These are phyloP conservation scores for Leucophora obtusa DNA, from an alignment of 2,888 invertebrate genomes.

Conservation along the genomic window DNA sequence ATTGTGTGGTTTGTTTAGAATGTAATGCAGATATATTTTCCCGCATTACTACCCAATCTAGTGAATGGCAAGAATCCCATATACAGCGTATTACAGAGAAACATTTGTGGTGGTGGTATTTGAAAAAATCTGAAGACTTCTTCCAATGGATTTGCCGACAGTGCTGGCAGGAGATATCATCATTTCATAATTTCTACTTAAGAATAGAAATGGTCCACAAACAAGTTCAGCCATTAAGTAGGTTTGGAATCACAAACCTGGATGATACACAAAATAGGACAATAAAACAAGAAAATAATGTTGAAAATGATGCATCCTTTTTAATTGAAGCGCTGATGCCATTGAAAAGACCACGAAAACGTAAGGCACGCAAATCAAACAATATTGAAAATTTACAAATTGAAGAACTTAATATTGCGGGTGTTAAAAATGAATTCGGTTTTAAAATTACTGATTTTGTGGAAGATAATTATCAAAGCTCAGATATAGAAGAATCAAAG, in stretches of 20 bases:
- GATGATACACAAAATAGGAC: not conserved
- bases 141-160: constrained; percentile 48
- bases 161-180: constrained; percentile 51
- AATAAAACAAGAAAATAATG: not conserved
- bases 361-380: not conserved
- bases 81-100: constrained; percentile 52
- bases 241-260: not conserved
- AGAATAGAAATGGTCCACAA: constrained; percentile 41
- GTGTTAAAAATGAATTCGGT: constrained; percentile 29
- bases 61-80: constrained; percentile 49
- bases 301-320: not conserved
- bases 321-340: not conserved
- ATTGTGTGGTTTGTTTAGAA: not conserved
- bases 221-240: not conserved
- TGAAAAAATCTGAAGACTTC: not conserved
- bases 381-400: constrained; percentile 5
- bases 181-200: constrained; percentile 50
- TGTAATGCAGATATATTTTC: constrained; percentile 35
- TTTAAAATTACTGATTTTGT: not conserved
- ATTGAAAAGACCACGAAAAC: not conserved
- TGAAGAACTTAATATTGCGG: constrained; percentile 7
- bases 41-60: constrained; percentile 29
- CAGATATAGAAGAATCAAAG: not conserved
- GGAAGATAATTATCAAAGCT: not conserved
- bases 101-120: constrained; percentile 62